Conservation (phyloP, 92 coral and sea anemone genomes). For the Desmophyllum pertusum region DNA sequence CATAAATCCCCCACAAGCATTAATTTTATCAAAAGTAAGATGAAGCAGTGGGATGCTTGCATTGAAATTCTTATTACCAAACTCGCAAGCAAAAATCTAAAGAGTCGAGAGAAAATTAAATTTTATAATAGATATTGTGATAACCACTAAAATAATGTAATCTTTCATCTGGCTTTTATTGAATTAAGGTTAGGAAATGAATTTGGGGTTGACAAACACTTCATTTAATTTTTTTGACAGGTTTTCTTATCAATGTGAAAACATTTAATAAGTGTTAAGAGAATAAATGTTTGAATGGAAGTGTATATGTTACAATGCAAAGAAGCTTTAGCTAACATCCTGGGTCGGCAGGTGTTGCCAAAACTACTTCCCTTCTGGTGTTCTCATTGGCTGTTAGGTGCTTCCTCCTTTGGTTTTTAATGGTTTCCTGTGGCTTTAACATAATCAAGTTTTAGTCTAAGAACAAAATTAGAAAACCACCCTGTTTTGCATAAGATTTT, state of each 20-base stretch:
- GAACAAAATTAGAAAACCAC: neutral
- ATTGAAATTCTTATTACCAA: neutral
- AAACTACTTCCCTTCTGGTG: neutral
- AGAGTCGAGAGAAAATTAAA: neutral
- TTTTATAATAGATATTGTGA: neutral
- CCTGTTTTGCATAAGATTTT: neutral
- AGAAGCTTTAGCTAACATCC: slow-evolving; percentile 12
- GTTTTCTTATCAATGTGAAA: neutral
- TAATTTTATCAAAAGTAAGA: neutral
- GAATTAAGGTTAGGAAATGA: slow-evolving; percentile 23
- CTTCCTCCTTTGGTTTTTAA: slow-evolving; percentile 2
- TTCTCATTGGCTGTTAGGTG: slow-evolving; percentile 5
- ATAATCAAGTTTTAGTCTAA: neutral
- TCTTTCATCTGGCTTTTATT: neutral
- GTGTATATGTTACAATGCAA: slow-evolving; percentile 13
- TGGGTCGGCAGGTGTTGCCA: slow-evolving; percentile 21
- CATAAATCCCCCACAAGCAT: neutral
- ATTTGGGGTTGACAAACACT: neutral
- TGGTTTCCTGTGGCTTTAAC: slow-evolving; percentile 25
- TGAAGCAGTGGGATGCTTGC: neutral
- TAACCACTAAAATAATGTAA: neutral
- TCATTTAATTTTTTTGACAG: neutral
- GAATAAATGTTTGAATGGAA: neutral
- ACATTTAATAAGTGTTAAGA: neutral
- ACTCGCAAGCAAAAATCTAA: neutral